A percentile compares a stretch with the other conserved stretches of the same genome.
These are phyloP conservation scores for Poecilobothrus nobilitatus DNA, from an alignment of 2,888 invertebrate genomes.

Conservation along the genomic window DNA sequence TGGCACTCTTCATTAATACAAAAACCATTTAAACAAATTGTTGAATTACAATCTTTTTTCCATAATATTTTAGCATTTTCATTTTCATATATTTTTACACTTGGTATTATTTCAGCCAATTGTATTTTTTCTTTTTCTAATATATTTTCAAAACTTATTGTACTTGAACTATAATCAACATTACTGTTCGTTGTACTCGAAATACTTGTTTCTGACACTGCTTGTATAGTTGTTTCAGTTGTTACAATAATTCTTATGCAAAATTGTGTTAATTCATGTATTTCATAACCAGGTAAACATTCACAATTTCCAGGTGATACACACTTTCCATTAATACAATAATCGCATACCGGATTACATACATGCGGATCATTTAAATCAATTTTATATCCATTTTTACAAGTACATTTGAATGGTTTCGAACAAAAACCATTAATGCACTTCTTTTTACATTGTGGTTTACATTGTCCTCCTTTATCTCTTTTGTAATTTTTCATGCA, in stretches of 20 bases:
- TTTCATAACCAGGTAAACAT: constrained; percentile 22
- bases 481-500: constrained; percentile 35
- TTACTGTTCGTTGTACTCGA: no score
- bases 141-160: no score
- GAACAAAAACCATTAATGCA: constrained; percentile 51
- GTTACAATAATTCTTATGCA: neutral
- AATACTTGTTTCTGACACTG: neutral
- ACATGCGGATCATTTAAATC: neutral
- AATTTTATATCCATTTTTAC: constrained; percentile 48
- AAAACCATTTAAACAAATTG: neutral
- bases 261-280: neutral
- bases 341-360: neutral
- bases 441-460: constrained; percentile 39
- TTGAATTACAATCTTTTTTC: neutral
- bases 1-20: neutral
- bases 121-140: neutral
- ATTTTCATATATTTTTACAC: neutral
- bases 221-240: neutral
- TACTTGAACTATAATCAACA: no score
- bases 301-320: constrained; percentile 22
- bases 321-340: constrained; percentile 18
- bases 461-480: constrained; percentile 28
- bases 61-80: neutral
- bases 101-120: neutral
- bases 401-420: constrained; percentile 53